Evolutionary conservation across 2,888 invertebrate species (phyloP), one percentile per base, ranked within the genome.

Genomic region (Endotricha flammealis): DNA sequence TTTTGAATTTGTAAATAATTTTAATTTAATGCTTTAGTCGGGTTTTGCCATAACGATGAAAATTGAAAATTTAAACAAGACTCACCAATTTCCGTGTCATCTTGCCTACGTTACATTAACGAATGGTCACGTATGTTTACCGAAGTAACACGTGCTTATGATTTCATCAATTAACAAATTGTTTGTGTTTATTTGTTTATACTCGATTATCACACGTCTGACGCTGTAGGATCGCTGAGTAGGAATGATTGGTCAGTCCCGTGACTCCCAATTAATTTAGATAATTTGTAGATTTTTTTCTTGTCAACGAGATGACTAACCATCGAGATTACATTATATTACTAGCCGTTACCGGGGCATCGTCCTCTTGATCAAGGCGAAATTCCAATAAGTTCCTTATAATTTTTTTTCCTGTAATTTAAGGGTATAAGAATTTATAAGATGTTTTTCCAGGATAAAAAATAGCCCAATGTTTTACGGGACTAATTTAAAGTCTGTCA

Each of bases 51-150:
- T n/a, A n/a, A n/a, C n/a, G 6, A 31, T 23, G 16, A 32, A 11
- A 29, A 24, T 4, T 16, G 6, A 16, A 16, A 16, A 3, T 3
- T 4, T 16, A 16, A 4, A 20, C n/a, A 20, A 20, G 24, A 49
- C 51, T 48, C 37, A 52, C 51, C 44, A 29, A 27, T 10, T 39
- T 43, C 31, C 47, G 46, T 29, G 44, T 20, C 51, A 52, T 51
- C 27, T 37, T 44, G 39, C 29, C 36, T 37, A 14, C 28, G 14
- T 36, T 12, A 31, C 39, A 39, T 42, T 29, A 38, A 37, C 33
- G 9, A 38, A 35, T 36, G 30, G 12, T 38, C 40, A 39, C 38
- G 37, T 28, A 7, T 10, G 5, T 12, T 23, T 11, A 12, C 6
- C 27, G 27, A 16, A 20, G 2, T 12, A 22, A 22, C 35, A 35